Percentiles rank a stretch among this genome's conserved stretches.
Conservation (phyloP, 2,113 vertebrate species). For the Vidua macroura region DNA sequence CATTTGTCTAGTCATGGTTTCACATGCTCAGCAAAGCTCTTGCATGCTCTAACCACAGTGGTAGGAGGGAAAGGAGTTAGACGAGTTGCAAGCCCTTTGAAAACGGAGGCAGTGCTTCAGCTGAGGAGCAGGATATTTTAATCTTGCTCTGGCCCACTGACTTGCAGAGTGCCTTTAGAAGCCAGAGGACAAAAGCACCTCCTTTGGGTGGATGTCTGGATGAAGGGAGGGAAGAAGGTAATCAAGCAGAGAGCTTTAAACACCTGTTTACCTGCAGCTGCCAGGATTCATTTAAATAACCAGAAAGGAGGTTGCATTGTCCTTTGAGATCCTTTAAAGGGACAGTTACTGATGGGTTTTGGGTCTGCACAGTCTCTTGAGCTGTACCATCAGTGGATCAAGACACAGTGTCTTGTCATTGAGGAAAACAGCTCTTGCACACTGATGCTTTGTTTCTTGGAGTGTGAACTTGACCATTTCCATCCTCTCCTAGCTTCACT, state of each 20-base stretch:
- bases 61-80: slow-evolving; percentile 31
- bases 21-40: slow-evolving; percentile 55
- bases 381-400: not conserved
- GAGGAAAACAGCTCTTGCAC: not conserved
- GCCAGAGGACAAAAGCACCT: not conserved
- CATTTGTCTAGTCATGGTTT: slow-evolving; percentile 59
- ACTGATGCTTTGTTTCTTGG: not conserved
- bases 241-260: not conserved
- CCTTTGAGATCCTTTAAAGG: not conserved
- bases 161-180: not conserved
- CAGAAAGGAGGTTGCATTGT: not conserved
- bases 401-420: not conserved
- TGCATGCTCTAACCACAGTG: slow-evolving; percentile 38
- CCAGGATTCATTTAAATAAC: not conserved
- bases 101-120: not conserved
- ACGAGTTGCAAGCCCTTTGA: not conserved
- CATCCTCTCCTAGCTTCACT: not conserved
- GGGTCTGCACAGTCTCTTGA: not conserved
- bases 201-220: not conserved
- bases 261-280: not conserved
- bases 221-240: not conserved
- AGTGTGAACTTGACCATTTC: not conserved
- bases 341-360: not conserved
- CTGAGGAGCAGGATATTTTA: not conserved
- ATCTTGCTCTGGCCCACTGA: not conserved